These are phyloP conservation scores for Argopecten irradians DNA, from an alignment of 1,140 invertebrate genomes.

Conservation along the genomic window DNA sequence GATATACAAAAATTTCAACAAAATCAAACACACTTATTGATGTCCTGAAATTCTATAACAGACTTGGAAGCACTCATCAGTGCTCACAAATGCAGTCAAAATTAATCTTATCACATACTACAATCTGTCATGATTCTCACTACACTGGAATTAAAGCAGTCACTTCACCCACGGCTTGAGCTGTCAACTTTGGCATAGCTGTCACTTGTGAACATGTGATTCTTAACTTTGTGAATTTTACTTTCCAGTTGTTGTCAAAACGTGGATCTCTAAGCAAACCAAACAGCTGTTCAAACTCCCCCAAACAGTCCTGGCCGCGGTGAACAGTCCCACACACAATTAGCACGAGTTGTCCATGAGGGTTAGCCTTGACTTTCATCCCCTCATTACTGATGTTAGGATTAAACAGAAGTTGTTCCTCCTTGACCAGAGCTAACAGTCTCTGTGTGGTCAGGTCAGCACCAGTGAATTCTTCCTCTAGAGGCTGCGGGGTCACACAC, in stretches of 20 bases:
- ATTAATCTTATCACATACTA: too few relatives aligned
- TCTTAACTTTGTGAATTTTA: conserved; percentile 77
- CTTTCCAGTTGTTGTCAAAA: conserved; percentile 81
- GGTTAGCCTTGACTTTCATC: conserved; percentile 79
- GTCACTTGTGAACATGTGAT: conserved; percentile 48
- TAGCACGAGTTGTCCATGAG: conserved; percentile 82
- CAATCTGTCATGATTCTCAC: not conserved
- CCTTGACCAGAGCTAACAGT: conserved; percentile 72
- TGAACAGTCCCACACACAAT: conserved; percentile 82
- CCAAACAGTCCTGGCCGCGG: conserved; percentile 76
- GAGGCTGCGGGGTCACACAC: conserved; percentile 50
- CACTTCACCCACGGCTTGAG: conserved; percentile 52
- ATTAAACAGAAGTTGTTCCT: conserved; percentile 81
- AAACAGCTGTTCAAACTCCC: conserved; percentile 83
- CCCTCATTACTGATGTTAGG: conserved; percentile 80
- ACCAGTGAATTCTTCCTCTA: conserved; percentile 57
- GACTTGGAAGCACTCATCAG: too few relatives aligned
- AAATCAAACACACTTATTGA: too few relatives aligned
- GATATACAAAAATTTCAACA: too few relatives aligned
- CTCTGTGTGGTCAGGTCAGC: conserved; percentile 70
- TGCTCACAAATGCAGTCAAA: too few relatives aligned
- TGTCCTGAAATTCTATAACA: too few relatives aligned
- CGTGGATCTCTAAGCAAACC: conserved; percentile 81
- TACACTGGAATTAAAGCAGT: conserved; percentile 42
- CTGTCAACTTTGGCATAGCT: conserved; percentile 55